Base-by-base conservation (phyloP, 1,140 invertebrate genomes). In the Zaprionus taronus region DNA sequence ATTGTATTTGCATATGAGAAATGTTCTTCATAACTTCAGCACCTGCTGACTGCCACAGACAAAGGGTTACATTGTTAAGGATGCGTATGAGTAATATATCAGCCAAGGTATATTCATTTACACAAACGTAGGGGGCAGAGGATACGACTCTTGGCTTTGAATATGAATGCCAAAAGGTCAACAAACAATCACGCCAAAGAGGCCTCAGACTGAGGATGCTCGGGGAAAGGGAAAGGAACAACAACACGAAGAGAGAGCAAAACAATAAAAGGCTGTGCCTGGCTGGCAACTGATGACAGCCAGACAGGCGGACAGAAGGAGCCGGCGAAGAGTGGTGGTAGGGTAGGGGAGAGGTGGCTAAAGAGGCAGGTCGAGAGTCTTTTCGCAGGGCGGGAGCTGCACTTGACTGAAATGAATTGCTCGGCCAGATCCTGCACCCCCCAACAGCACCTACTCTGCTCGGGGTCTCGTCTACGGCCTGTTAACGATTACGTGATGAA, bases 401-500 rank as follows among this genome's bases (percentile, higher is more conserved):
- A 79, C 80, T 81, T 81, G 80, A 81, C 68, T 81, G 69, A 80
- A 81, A 81, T 81, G 80, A 81, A 81, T 81, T 81, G 78, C 70
- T 55, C 31, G 17, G 7, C 14, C 49, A 22, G 41, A 58, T 47
- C 5, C 72, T 53, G 0, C 55, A 65, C 1, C 31, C 12, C 28
- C 28, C 41, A n/a, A 15, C 15, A 41, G 15, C 15, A 57, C 24
- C 56, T 26, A 12, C 34, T 68, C 15, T 15, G 28, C 22, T 44
- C 31, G 31, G 31, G 31, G 31, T n/a, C 15, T 17, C n/a, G 15
- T 31, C 63, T 72, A 68, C 56, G 55, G 77, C 68, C 80, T 81
- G 80, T 81, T 81, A 81, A 80, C 80, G 80, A 81, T 81, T 77
- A 81, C 80, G 80, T 81, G 80, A 81, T 81, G 80, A 81, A 81